Conservation (phyloP, 2,888 invertebrate species). For the Drosophila glabriapex region DNA sequence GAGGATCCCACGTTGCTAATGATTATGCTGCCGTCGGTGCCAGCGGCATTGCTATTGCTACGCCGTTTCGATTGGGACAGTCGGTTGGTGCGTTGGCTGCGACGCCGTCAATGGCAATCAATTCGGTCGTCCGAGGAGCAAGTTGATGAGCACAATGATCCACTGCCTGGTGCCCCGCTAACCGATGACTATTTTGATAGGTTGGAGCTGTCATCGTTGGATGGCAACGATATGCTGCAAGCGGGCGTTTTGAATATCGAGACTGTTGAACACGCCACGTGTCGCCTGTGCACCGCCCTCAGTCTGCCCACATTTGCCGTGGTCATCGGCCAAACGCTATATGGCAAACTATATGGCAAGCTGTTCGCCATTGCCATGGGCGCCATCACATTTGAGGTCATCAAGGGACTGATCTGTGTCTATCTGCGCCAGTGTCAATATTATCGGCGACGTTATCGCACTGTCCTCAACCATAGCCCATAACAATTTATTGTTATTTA, state of each 20-base stretch:
- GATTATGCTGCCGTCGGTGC: conserved; percentile 59
- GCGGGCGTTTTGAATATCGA: conserved; percentile 16
- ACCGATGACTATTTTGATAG: conserved; percentile 58
- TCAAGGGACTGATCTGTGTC: conserved; percentile 55
- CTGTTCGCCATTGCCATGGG: conserved; percentile 44
- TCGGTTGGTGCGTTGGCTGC: conserved; percentile 44
- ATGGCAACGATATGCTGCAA: conserved; percentile 28
- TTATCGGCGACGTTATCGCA: conserved; percentile 38
- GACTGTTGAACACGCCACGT: conserved; percentile 38
- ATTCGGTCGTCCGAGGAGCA: conserved; percentile 30
- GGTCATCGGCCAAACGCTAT: conserved; percentile 49
- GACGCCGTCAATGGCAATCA: conserved; percentile 25
- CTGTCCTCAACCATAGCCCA: conserved; percentile 37
- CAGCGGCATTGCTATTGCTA: conserved; percentile 44
- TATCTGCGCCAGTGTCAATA: conserved; percentile 56
- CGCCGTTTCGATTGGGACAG: conserved; percentile 59
- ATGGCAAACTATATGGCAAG: conserved; percentile 26
- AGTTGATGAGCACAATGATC: conserved; percentile 27
- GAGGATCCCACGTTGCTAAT: conserved; percentile 58
- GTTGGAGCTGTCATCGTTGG: conserved; percentile 17
- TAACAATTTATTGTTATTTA: conserved; percentile 16
- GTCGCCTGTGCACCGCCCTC: conserved; percentile 54
- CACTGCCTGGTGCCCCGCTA: conserved; percentile 62
- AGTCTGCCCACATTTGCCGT: conserved; percentile 59
- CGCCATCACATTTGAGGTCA: conserved; percentile 58